Conservation (phyloP, 1,140 invertebrate genomes). For the Potamilus streckersoni region DNA sequence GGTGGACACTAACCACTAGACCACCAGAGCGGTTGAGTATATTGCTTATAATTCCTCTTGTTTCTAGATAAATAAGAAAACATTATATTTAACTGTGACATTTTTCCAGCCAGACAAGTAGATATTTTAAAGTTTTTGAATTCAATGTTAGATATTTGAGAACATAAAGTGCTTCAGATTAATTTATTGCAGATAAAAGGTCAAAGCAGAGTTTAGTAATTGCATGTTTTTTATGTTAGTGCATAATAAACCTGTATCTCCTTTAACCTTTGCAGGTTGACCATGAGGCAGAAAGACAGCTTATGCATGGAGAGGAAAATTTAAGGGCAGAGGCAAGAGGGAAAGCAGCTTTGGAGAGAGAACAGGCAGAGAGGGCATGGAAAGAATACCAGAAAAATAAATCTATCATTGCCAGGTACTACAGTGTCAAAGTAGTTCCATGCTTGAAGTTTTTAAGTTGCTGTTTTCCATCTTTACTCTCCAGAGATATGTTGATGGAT, state of each 20-base stretch:
- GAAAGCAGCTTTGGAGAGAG: conserved; percentile 44
- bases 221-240: background rate
- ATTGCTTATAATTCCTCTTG: no score
- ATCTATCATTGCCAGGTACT: conserved; percentile 53
- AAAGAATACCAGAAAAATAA: conserved; percentile 53
- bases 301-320: conserved; percentile 37
- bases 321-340: conserved; percentile 38
- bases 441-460: background rate
- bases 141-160: no score
- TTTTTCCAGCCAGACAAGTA: no score
- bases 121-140: no score
- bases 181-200: no score
- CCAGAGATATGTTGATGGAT: background rate
- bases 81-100: no score
- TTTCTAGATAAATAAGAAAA: no score
- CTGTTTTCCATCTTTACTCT: no score
- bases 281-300: conserved; percentile 30
- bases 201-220: background rate
- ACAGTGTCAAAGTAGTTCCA: background rate
- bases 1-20: no score
- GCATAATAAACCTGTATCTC: background rate
- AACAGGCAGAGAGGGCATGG: conserved; percentile 38
- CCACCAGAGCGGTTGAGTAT: no score
- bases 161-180: no score
- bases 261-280: conserved; percentile 27